Conservation (phyloP, 2,113 vertebrate genomes). For the Anser cygnoides region DNA sequence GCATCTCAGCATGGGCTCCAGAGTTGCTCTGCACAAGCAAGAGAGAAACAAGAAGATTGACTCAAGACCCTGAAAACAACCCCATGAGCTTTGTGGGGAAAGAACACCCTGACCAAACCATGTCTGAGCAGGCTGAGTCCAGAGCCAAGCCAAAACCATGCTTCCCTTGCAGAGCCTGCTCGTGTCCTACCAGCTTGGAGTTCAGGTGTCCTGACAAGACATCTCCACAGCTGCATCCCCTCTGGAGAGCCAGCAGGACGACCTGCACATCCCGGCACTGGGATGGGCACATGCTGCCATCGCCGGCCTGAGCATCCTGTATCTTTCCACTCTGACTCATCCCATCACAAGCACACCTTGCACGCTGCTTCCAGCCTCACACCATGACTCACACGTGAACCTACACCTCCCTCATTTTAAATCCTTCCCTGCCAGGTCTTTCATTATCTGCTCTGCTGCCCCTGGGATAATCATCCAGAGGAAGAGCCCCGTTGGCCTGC, state of each 20-base stretch:
- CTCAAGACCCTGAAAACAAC: not conserved
- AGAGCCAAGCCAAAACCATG: not conserved
- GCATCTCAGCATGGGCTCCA: not conserved
- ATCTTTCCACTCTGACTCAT: slow-evolving; percentile 26
- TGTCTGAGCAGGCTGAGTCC: not conserved
- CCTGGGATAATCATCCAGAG: not conserved
- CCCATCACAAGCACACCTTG: not conserved
- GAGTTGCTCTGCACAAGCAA: not conserved
- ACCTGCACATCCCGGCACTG: fast-evolving
- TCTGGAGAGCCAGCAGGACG: not conserved
- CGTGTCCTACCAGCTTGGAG: not conserved
- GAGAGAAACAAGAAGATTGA: not conserved
- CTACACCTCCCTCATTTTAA: not conserved
- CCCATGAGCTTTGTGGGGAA: not conserved
- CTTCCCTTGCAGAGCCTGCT: not conserved
- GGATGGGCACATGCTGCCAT: not conserved
- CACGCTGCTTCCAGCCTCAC: not conserved
- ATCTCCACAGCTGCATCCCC: not conserved
- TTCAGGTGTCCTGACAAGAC: not conserved
- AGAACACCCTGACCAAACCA: not conserved
- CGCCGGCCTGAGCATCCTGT: not conserved
- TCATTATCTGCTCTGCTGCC: slow-evolving; percentile 24
- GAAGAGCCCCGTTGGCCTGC: not conserved
- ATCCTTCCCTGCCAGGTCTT: not conserved
- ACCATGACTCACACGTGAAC: slow-evolving; percentile 2